A percentile compares a stretch with the other conserved stretches of the same genome.
Conservation (phyloP, 2,113 vertebrate species). For the Crotalus viridis region DNA sequence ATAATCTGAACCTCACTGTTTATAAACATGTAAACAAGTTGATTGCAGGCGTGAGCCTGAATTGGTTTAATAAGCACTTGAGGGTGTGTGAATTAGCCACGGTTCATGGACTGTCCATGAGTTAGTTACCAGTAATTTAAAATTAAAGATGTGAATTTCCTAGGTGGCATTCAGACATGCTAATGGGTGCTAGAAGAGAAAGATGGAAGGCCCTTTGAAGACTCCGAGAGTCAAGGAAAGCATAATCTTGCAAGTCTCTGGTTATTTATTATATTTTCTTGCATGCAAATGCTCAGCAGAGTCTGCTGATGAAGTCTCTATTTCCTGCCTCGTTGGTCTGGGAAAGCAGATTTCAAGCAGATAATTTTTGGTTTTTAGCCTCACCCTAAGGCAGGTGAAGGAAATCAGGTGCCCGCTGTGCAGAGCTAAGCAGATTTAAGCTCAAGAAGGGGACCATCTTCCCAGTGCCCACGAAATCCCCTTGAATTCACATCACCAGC, state of each 20-base stretch:
- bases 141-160: conserved; percentile 49
- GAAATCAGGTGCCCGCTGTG: neutral
- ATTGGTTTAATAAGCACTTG: conserved; percentile 74
- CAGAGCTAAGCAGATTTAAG: neutral
- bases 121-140: conserved; percentile 54
- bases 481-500: conserved; percentile 17
- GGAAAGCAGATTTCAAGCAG: neutral
- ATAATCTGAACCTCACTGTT: conserved; percentile 70
- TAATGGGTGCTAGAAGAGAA: neutral
- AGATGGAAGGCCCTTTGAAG: neutral
- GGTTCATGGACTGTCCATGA: conserved; percentile 69
- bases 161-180: neutral
- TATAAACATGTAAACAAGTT: conserved; percentile 73
- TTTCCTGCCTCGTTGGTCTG: conserved; percentile 9
- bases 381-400: neutral
- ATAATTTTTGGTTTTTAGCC: neutral
- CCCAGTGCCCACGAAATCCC: neutral
- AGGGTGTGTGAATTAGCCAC: conserved; percentile 72
- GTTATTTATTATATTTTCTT: neutral
- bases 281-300: neutral
- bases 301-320: neutral
- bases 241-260: neutral
- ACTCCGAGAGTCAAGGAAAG: neutral
- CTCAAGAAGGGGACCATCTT: neutral
- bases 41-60: conserved; percentile 64